phyloP scores from a whole-genome alignment of 2,888 invertebrate species.

The Cephus pulcher region DNA sequence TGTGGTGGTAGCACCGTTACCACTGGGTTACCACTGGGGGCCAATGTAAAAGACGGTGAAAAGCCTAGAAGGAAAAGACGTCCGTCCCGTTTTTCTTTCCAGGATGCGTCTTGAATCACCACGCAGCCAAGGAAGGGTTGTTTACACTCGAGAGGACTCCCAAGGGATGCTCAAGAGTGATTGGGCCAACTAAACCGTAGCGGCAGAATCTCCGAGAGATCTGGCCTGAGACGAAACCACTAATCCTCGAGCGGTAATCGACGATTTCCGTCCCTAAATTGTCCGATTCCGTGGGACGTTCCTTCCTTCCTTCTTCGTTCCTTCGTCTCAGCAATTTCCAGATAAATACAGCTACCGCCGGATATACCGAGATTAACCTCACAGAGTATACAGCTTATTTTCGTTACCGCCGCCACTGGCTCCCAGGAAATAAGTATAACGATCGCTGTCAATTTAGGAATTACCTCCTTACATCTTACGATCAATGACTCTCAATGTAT shows the following conservation, averaged over 20 bases:
- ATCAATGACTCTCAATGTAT: not conserved
- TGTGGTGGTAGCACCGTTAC: not conserved
- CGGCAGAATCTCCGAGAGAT: not conserved
- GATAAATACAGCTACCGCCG: not conserved
- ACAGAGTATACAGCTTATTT: constrained; percentile 16
- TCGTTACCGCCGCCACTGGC: constrained; percentile 29
- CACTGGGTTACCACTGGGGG: not conserved
- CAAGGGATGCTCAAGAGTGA: not conserved
- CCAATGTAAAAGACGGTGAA: not conserved
- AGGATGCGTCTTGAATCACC: not conserved
- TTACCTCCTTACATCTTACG: not conserved
- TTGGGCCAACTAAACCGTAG: not conserved
- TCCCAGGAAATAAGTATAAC: constrained; percentile 40
- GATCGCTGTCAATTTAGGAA: constrained; percentile 32
- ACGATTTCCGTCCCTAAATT: constrained; percentile 55
- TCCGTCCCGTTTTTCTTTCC: not conserved
- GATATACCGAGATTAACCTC: not conserved
- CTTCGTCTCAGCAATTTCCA: not conserved
- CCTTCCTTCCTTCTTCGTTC: constrained; percentile 5
- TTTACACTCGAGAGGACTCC: constrained; percentile 1
- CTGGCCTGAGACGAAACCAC: constrained; percentile 44
- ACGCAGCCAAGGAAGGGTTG: constrained; percentile 3
- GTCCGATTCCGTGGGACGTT: constrained; percentile 37
- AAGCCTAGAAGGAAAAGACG: not conserved
- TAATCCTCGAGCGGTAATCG: constrained; percentile 53